phyloP scores from a whole-genome alignment of 2,113 vertebrate genomes.

The Azemiops feae region DNA sequence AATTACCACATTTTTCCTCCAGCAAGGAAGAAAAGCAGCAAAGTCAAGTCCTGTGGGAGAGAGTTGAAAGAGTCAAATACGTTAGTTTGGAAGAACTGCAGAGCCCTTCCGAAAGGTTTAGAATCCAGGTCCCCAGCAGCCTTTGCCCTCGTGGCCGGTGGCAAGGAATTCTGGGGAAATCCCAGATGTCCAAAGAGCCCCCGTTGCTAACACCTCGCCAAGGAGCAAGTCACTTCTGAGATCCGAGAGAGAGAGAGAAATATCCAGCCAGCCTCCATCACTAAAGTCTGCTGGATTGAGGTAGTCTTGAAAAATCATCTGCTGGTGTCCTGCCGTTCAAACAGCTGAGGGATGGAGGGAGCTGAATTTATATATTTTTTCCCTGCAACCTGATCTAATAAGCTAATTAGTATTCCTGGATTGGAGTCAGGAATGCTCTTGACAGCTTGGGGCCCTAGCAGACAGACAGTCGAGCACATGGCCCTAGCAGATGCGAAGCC shows the following conservation, averaged over 20 bases:
- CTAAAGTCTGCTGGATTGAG: background rate
- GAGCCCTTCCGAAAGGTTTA: too few relatives aligned
- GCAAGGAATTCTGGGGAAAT: background rate
- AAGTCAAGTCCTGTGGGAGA: background rate
- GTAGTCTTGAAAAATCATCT: too few relatives aligned
- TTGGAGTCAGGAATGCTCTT: background rate
- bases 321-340: background rate
- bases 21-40: background rate
- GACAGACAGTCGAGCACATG: background rate
- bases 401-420: constrained; percentile 8
- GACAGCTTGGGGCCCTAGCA: fast-evolving
- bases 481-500: background rate
- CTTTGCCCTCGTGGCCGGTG: background rate
- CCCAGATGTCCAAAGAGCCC: background rate
- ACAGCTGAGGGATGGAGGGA: background rate
- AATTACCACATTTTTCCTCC: background rate
- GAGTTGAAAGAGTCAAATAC: background rate
- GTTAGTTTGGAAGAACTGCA: too few relatives aligned
- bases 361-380: background rate
- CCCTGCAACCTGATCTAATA: background rate
- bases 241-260: background rate
- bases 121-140: background rate
- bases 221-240: background rate
- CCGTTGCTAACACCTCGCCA: background rate
- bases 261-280: background rate